Conservation (phyloP, 2,113 vertebrate genomes). For the Enhydra lutris region DNA sequence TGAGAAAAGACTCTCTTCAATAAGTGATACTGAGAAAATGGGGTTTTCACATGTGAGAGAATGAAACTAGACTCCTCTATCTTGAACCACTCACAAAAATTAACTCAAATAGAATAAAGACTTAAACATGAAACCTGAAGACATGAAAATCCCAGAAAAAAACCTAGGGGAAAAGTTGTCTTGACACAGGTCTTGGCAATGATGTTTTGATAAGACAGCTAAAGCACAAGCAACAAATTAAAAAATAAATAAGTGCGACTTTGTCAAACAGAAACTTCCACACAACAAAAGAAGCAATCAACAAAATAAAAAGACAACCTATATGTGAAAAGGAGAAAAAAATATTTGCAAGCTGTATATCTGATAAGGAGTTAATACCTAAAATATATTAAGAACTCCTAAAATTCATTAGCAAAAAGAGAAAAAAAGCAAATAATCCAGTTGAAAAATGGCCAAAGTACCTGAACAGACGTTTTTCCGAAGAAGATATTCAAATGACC, state of each 20-base stretch:
- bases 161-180: not conserved
- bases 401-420: not conserved
- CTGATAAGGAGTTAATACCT: not conserved
- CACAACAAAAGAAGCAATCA: not conserved
- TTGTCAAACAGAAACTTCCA: not conserved
- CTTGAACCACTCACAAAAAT: not conserved
- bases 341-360: not conserved
- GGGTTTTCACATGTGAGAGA: not conserved
- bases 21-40: not conserved
- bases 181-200: not conserved
- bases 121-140: not conserved
- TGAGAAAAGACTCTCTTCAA: not conserved
- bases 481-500: not conserved
- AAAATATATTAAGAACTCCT: not conserved
- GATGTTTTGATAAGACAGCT: not conserved
- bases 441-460: not conserved
- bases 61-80: not conserved
- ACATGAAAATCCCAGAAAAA: not conserved
- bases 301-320: not conserved
- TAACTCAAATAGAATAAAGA: not conserved
- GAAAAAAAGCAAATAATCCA: not conserved
- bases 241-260: not conserved
- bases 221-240: not conserved
- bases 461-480: not conserved
- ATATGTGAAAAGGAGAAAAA: not conserved